Evolutionary conservation across 2,888 invertebrate genomes (phyloP), one percentile per base, ranked within the genome.

Genomic region (Neelides folsomi): DNA sequence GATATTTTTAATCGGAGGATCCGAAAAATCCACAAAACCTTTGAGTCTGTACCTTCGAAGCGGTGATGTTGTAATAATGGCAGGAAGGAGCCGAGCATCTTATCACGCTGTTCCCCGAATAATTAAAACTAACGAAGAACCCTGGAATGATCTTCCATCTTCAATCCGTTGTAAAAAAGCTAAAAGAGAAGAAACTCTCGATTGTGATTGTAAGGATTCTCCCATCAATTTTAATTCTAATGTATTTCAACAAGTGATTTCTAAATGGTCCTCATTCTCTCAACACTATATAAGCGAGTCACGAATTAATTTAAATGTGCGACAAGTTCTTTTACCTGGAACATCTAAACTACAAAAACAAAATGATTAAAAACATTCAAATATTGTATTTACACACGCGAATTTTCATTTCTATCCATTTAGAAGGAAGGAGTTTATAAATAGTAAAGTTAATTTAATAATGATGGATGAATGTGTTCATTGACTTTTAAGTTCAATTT

Each of bases 51-150:
- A 81, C 65, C 72, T 98, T 2, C 76, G 79, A 52, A 89, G 88
- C 71, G 97, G 97, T 0, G 97, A 98, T 71, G 76, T 95, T 49
- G 72, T 92, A 35, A 72, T 97, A 0, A 95, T 98, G 97, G 82
- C 86, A 2, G 82, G 81, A 55, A 76, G 79, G 63, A 82, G 89
- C 1, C 76, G 97, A 50, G 73, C 89, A 1, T 83, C 83, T 62
- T 95, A 90, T 71, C 98, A 98, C 71, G 95, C 89, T 2, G 84
- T 98, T 1, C 97, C 97, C 1, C 82, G 81, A 71, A 84, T 98
- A 66, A 67, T 88, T 60, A 71, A 75, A 48, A 69, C 77, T 0
- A 55, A 66, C 4, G 62, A 65, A 1, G 65, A 69, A 47, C 72
- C 76, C 8, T 82, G 81, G 80, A 70, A 71, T 38, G 10, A 19